These are phyloP conservation scores for Drosophila demipolita DNA, from an alignment of 2,888 invertebrate species.

Conservation along the genomic window DNA sequence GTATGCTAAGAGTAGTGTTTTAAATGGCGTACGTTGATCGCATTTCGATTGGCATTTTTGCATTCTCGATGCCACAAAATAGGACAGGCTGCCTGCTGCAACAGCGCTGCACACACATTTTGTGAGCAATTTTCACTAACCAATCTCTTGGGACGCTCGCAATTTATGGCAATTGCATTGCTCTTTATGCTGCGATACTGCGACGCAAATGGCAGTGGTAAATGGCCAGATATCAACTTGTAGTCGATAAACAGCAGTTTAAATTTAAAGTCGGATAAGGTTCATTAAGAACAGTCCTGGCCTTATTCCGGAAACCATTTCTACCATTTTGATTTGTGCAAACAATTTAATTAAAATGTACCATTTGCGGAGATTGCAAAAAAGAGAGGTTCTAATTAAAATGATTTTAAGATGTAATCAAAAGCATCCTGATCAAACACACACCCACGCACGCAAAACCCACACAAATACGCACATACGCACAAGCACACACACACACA, in stretches of 20 bases:
- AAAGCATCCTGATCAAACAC: constrained; percentile 25
- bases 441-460: too few species aligned
- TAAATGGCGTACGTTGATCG: constrained; percentile 54
- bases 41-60: constrained; percentile 57
- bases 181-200: constrained; percentile 21
- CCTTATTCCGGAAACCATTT: too few species aligned
- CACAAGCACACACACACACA: constrained; percentile 4
- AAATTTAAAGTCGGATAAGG: not conserved
- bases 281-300: not conserved
- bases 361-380: constrained; percentile 27
- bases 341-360: constrained; percentile 68
- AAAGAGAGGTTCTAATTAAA: constrained; percentile 62
- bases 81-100: constrained; percentile 15
- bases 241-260: constrained; percentile 2
- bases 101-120: constrained; percentile 15
- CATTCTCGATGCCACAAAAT: constrained; percentile 63
- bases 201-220: constrained; percentile 8
- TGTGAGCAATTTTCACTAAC: constrained; percentile 54
- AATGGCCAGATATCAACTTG: constrained; percentile 15
- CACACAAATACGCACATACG: constrained; percentile 8
- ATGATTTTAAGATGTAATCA: constrained; percentile 58
- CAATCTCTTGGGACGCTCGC: constrained; percentile 68
- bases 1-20: constrained; percentile 33
- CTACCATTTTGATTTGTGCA: constrained; percentile 18
- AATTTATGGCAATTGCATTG: constrained; percentile 66